These are phyloP conservation scores for Tolmerus cingulatus DNA, from an alignment of 2,888 invertebrate species.

Conservation along the genomic window DNA sequence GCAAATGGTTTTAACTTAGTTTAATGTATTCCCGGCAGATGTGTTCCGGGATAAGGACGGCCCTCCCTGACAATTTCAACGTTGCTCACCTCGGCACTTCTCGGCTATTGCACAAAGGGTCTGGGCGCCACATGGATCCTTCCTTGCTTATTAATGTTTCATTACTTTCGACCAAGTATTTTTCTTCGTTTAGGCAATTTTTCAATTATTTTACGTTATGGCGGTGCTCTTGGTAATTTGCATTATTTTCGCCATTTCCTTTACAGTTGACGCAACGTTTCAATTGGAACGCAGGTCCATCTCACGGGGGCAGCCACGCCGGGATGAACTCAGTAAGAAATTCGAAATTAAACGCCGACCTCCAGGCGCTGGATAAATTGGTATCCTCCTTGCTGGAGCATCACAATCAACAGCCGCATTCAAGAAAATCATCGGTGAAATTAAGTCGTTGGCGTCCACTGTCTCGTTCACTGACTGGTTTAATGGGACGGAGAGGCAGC, in stretches of 20 bases:
- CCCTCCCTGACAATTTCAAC: background rate
- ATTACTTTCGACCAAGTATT: background rate
- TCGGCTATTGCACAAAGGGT: background rate
- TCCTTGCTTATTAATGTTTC: constrained; percentile 11
- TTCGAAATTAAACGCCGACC: constrained; percentile 67
- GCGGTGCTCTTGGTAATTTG: background rate
- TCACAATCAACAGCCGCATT: constrained; percentile 52
- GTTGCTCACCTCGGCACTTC: background rate
- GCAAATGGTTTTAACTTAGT: constrained; percentile 49
- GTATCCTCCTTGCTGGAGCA: constrained; percentile 69
- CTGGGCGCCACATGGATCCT: background rate
- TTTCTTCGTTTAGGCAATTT: constrained; percentile 13
- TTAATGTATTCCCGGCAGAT: constrained; percentile 45
- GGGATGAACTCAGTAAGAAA: constrained; percentile 58
- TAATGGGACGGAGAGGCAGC: constrained; percentile 49
- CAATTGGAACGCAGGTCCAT: constrained; percentile 51
- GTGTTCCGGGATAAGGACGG: constrained; percentile 31
- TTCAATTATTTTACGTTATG: constrained; percentile 23
- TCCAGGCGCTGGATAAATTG: constrained; percentile 71
- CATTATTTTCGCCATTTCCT: background rate
- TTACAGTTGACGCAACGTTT: constrained; percentile 58
- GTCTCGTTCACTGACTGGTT: constrained; percentile 61
- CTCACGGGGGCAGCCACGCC: constrained; percentile 52
- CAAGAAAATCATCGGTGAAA: constrained; percentile 54
- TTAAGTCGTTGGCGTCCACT: constrained; percentile 61